Conservation (phyloP, 2,888 invertebrate genomes). For the Prenolepis imparis region DNA sequence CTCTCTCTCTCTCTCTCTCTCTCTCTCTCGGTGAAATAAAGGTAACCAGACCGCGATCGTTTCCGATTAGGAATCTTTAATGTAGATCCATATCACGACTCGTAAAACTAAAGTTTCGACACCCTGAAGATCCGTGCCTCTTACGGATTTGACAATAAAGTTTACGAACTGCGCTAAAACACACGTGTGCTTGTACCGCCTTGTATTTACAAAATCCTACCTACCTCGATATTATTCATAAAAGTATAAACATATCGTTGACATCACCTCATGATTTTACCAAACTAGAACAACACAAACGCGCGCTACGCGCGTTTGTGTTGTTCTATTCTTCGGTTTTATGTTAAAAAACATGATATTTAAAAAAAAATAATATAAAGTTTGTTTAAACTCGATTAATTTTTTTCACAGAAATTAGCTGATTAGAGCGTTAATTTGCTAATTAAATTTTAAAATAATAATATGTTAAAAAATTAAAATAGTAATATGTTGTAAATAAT, state of each 20-base stretch:
- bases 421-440: no score
- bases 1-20: neutral
- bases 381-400: no score
- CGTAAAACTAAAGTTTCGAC: constrained; percentile 26
- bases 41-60: constrained; percentile 4
- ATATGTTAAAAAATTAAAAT: no score
- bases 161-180: constrained; percentile 11
- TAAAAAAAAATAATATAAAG: no score
- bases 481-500: no score
- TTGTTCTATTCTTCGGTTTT: no score
- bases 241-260: neutral
- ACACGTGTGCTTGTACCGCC: constrained; percentile 17
- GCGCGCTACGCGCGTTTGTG: no score
- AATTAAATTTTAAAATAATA: no score
- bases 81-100: neutral
- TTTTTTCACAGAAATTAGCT: no score
- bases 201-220: constrained; percentile 17
- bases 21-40: neutral
- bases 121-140: neutral
- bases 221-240: neutral
- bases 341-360: no score
- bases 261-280: neutral
- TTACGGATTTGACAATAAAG: constrained; percentile 32
- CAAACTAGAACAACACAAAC: no score
- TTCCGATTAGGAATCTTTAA: neutral